Base-by-base conservation (phyloP, 2,797 vertebrate species). In the Oreochromis grahami region DNA sequence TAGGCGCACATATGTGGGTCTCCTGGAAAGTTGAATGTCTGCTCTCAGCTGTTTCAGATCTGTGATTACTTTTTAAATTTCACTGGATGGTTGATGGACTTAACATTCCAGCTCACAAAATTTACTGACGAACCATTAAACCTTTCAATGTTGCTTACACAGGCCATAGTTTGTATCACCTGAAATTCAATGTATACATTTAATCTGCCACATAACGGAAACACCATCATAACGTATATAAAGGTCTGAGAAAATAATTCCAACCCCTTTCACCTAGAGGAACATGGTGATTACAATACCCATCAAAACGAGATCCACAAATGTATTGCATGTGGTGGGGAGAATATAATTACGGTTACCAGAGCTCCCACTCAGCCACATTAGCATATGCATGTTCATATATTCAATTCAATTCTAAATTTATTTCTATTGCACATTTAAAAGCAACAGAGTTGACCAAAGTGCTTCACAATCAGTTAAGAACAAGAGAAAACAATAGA, bases 131-230 rank as follows among this genome's bases (percentile, higher is more conserved):
- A 58, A 58, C 1, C 26, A 17, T 4, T 32, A 32, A 58, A 15
- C 55, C 5, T 32, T 32, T 9, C 3, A 17, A 0, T 10, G 26
- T 58, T 58, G 55, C 26, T 58, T 1, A 32, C 26, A 32, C 55
- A 32, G 26, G 26, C 26, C 55, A 9, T 58, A 56, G 14, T 56
- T 8, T 32, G 14, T 58, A 58, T 17, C 26, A 32, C 2, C 55
- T 32, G 55, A 3, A 0, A 32, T 10, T 58, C 26, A 58, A 0
- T 58, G 8, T 29, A 29, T 32, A 58, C 8, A 58, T 58, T 15
- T 29, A 32, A 58, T 32, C 55, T 32, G 26, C 53, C 13, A 29
- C 14, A 58, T 58, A 17, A 56, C 0, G 2, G 26, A 56, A 56
- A 56, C 55, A 60, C 26, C 29, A 60, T 32, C 26, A 10, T 17